These are phyloP conservation scores for Bradypus variegatus DNA, from an alignment of 2,797 vertebrate genomes.

Conservation along the genomic window DNA sequence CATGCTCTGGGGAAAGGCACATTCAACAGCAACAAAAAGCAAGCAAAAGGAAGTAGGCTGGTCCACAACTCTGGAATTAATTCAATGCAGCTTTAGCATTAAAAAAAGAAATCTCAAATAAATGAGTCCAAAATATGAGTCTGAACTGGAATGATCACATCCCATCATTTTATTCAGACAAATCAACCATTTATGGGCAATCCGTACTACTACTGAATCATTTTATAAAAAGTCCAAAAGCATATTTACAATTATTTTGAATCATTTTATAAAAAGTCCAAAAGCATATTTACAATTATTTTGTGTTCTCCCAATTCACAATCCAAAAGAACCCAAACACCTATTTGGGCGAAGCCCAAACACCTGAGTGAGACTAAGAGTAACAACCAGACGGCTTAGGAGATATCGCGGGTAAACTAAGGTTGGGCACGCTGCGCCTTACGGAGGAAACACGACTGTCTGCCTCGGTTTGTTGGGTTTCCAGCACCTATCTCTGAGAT, in stretches of 20 bases:
- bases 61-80: background rate
- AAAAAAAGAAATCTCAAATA: background rate
- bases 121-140: background rate
- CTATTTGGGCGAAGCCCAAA: background rate
- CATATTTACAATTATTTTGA: background rate
- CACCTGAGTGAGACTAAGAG: background rate
- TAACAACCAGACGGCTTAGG: background rate
- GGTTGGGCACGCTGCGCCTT: accelerated
- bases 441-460: background rate
- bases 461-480: background rate
- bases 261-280: background rate
- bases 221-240: background rate
- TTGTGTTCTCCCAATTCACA: background rate
- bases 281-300: background rate
- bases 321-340: background rate
- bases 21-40: background rate
- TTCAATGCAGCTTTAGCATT: background rate
- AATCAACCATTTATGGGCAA: background rate
- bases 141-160: background rate
- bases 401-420: background rate
- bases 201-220: background rate
- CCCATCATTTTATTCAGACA: background rate
- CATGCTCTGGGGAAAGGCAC: background rate
- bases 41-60: background rate
- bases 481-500: background rate